Base-by-base conservation (phyloP, 2,888 invertebrate genomes). In the Linyphia triangularis region DNA sequence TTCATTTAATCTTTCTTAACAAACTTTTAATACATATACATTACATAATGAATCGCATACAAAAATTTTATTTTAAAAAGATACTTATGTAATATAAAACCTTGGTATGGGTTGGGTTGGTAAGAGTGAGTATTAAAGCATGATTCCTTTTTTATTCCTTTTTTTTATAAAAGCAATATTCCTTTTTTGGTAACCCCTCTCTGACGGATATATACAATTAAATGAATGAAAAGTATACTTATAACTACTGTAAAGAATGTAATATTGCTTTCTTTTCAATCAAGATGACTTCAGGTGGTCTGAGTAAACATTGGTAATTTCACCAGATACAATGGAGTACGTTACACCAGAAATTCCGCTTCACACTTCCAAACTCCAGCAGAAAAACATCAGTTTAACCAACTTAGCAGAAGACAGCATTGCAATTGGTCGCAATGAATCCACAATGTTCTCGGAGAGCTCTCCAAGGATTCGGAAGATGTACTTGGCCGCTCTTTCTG, bases 401-500 rank as follows among this genome's bases (percentile, higher is more conserved):
- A 51, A n/a, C 24, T 43, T 43, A 4, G 40, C 28, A n/a, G 70
- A 70, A 43, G 70, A 70, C 2, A 37, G 37, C 13, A 40, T 13
- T 24, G 22, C 70, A 26, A 0, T 43, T 70, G 6, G 24, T 13
- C 43, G 40, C 16, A 28, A 43, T n/a, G 70, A 70, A n/a, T 51
- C 51, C n/a, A 51, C n/a, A n/a, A 51, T 51, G 51, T 51, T 51
- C 5, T 5, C 51, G 13, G 63, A 63, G 10, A 63, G 24, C 26
- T 19, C 24, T 10, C 19, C 61, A 1, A 77, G 37, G 24, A 43
- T 79, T 9, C 63, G 88, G 22, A 65, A 65, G 16, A 88, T 88
- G 88, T 90, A 84, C 65, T 63, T 88, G 26, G 90, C 90, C 1
- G 79, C 90, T 26, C 30, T 67, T 33, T 70, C 78, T 19, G 86